phyloP scores from a whole-genome alignment of 2,888 invertebrate genomes.

The Chalcosyrphus nemorum region DNA sequence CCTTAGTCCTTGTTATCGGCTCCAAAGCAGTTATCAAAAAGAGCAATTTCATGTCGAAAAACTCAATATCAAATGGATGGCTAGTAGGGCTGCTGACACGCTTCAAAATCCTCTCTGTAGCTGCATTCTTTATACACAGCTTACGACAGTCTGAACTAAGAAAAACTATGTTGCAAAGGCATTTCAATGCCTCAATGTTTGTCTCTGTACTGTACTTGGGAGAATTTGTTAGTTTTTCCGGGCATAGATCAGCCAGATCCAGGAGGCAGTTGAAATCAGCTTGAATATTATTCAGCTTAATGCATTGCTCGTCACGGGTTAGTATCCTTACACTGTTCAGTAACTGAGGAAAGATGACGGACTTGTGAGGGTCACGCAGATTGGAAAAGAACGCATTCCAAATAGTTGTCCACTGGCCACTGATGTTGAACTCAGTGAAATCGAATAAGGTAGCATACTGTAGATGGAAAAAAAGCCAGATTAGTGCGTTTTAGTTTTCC shows the following conservation, averaged over 20 bases:
- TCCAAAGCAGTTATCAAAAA: slow-evolving; percentile 94
- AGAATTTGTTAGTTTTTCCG: slow-evolving; percentile 76
- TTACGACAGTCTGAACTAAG: slow-evolving; percentile 87
- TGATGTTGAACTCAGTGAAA: slow-evolving; percentile 79
- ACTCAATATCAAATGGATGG: slow-evolving; percentile 84
- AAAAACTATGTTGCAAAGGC: slow-evolving; percentile 93
- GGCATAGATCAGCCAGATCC: slow-evolving; percentile 85
- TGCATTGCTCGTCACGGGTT: slow-evolving; percentile 90
- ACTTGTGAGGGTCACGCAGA: slow-evolving; percentile 76
- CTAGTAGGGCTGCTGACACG: slow-evolving; percentile 84
- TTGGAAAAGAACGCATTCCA: slow-evolving; percentile 80
- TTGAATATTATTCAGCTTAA: slow-evolving; percentile 86
- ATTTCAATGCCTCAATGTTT: slow-evolving; percentile 91
- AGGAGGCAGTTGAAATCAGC: slow-evolving; percentile 88
- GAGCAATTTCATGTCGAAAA: slow-evolving; percentile 93
- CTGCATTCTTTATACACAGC: slow-evolving; percentile 85
- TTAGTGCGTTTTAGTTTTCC: neutral
- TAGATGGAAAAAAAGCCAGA: slow-evolving; percentile 21
- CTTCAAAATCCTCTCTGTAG: slow-evolving; percentile 88
- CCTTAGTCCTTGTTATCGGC: slow-evolving; percentile 85
- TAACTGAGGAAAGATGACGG: slow-evolving; percentile 76
- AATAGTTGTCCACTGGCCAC: slow-evolving; percentile 80
- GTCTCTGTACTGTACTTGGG: slow-evolving; percentile 81
- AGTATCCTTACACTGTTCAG: slow-evolving; percentile 81
- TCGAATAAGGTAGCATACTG: slow-evolving; percentile 80